Evolutionary conservation across 2,113 vertebrate species (phyloP).

Genomic region (Oceanodroma tethys): DNA sequence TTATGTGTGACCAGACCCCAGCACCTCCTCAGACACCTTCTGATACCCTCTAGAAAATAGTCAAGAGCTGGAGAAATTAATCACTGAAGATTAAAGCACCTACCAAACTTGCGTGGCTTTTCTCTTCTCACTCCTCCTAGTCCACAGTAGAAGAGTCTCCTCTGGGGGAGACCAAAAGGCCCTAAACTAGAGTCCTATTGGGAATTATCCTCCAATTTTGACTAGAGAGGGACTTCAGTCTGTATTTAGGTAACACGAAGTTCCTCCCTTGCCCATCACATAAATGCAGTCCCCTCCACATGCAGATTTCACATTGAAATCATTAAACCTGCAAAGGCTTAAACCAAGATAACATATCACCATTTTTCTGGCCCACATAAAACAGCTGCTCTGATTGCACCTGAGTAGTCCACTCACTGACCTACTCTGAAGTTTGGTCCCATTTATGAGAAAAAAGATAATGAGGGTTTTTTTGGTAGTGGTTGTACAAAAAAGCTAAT

Average conservation of each 20-base stretch:
- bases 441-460: not conserved
- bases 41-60: not conserved
- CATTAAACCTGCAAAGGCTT: not conserved
- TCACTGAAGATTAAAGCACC: not conserved
- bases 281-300: not conserved
- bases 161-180: not conserved
- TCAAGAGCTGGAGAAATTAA: not conserved
- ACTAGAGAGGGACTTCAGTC: not conserved
- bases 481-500: not conserved
- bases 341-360: not conserved
- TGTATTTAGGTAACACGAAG: not conserved
- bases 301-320: not conserved
- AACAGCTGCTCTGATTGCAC: not conserved
- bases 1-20: not conserved
- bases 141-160: not conserved
- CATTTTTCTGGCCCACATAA: not conserved
- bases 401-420: not conserved
- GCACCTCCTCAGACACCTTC: not conserved
- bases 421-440: not conserved
- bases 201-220: not conserved
- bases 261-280: not conserved
- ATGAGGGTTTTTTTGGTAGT: fast-evolving
- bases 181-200: not conserved
- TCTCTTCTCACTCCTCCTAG: not conserved
- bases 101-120: not conserved